phyloP scores from a whole-genome alignment of 2,797 vertebrate species.

The Moxostoma hubbsi region DNA sequence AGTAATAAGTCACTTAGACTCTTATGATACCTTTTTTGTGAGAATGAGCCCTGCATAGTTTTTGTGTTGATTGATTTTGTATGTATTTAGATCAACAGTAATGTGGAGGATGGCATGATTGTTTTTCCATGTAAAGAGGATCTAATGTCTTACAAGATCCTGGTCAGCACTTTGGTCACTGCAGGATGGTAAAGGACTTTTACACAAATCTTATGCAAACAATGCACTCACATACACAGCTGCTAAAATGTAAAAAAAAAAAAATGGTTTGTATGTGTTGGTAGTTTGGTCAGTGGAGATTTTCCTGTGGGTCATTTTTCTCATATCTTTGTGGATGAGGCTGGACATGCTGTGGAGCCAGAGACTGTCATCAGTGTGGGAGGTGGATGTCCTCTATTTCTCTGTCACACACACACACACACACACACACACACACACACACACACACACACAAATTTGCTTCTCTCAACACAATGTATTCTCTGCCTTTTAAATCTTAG shows the following conservation, averaged over 20 bases:
- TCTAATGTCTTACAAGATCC: conserved; percentile 81
- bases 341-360: conserved; percentile 86
- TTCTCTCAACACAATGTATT: too few relatives aligned
- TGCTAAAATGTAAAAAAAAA: background rate
- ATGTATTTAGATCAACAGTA: conserved; percentile 81
- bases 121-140: conserved; percentile 78
- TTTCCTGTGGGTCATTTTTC: conserved; percentile 83
- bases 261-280: background rate
- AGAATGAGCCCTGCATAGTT: too few relatives aligned
- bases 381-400: conserved; percentile 70
- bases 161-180: conserved; percentile 89
- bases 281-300: conserved; percentile 81
- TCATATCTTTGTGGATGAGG: conserved; percentile 90
- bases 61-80: background rate
- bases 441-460: too few relatives aligned
- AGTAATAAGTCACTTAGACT: too few relatives aligned
- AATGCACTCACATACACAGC: background rate
- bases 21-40: too few relatives aligned
- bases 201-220: too few relatives aligned
- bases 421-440: too few relatives aligned
- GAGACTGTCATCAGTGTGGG: conserved; percentile 84
- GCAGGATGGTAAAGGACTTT: conserved; percentile 85
- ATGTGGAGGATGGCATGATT: conserved; percentile 77
- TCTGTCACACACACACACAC: too few relatives aligned
- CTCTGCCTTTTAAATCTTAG: too few relatives aligned